phyloP scores from a whole-genome alignment of 2,888 invertebrate genomes.

The Sympetrum striolatum region DNA sequence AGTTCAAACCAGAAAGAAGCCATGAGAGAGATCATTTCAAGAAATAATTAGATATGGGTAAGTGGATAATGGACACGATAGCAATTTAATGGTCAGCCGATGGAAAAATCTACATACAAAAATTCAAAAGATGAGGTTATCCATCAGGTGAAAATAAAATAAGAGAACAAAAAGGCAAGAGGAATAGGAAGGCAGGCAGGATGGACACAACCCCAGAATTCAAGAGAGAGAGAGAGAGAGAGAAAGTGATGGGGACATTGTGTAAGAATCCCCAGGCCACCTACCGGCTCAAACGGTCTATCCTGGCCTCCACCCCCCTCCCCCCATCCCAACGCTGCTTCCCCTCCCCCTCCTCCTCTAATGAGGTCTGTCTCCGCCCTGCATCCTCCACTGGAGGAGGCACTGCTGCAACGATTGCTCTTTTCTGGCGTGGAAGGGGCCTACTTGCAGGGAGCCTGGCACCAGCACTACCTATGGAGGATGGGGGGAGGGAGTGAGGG shows the following conservation, averaged over 20 bases:
- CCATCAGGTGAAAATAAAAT: not conserved
- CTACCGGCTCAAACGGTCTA: constrained; percentile 73
- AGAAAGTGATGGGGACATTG: constrained; percentile 11
- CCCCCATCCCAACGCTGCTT: constrained; percentile 39
- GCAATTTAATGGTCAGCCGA: not conserved
- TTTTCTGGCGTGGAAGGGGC: constrained; percentile 37
- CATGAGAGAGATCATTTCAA: not conserved
- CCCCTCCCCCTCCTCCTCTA: constrained; percentile 38
- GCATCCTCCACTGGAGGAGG: constrained; percentile 35
- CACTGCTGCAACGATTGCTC: constrained; percentile 47
- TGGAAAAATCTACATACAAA: not conserved
- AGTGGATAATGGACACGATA: not conserved
- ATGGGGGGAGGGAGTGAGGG: constrained; percentile 32
- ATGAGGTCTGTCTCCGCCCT: constrained; percentile 53
- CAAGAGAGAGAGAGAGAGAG: constrained; percentile 11
- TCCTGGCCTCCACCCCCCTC: constrained; percentile 65
- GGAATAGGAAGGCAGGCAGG: not conserved
- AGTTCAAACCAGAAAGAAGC: not conserved
- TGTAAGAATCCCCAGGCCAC: constrained; percentile 50
- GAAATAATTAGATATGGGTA: not conserved
- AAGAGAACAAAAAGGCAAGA: not conserved
- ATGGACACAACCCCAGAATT: not conserved
- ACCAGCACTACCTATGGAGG: constrained; percentile 41
- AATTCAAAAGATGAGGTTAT: not conserved
- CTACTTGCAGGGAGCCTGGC: constrained; percentile 40